Base-by-base conservation (phyloP, 1,140 invertebrate species). In the Aphidius ervi region DNA sequence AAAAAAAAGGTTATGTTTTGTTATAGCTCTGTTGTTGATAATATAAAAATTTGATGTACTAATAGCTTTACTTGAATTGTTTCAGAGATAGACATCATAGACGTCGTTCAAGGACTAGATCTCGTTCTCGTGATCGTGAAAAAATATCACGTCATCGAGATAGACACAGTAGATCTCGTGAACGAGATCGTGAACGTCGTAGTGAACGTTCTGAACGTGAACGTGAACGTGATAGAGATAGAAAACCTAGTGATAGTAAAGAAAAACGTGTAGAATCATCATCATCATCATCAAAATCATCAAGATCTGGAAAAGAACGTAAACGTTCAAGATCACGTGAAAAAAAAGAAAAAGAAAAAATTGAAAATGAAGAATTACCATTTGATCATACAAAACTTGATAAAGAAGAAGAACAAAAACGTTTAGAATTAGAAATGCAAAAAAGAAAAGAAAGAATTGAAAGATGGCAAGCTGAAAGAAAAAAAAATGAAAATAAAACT, bases 361-460 rank as follows among this genome's bases (percentile, higher is more conserved):
- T 83, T 65, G 75, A 80, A 39, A 82, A 84, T 57, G 79, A 74
- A 63, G 81, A 83, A 59, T 75, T 82, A 64, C 76, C 82, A 9
- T 91, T 89, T 76, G 87, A 90, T 72, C 85, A 86, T 46, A 85
- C 87, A 45, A 86, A 87, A 75, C 81, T 87, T 65, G 88, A 91
- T 69, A 91, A 90, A 84, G 91, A 93, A 77, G 90, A 91, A 73
- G 90, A 93, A 68, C 93, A 97, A 73, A 92, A 87, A 64, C 86
- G 91, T 45, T 78, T 99, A 10, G 97, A 99, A 74, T 80, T 90
- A 16, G 95, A 98, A 82, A 99, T 98, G 95, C 93, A 95, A 72
- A 98, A 97, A 76, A 83, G 96, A 42, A 79, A 95, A 37, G 95
- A 99, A 71, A 85, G 77, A 64, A 80, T 80, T 64, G 78, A 80